Conservation (phyloP, 2,113 vertebrate species). For the Orthochromis malagaraziensis region DNA sequence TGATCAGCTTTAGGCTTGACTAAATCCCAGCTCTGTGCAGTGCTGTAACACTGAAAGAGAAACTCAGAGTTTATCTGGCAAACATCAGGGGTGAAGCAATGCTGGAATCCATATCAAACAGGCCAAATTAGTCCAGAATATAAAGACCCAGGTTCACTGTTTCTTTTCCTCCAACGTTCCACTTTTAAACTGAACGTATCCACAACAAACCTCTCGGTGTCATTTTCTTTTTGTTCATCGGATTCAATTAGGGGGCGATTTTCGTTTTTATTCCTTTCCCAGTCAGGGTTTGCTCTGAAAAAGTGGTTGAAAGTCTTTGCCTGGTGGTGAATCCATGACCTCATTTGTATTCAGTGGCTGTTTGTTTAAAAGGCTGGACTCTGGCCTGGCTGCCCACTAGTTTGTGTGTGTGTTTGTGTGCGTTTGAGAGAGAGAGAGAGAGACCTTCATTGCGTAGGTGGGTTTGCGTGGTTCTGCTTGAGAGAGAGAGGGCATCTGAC, state of each 20-base stretch:
- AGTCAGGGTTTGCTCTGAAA: background rate
- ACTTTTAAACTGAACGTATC: background rate
- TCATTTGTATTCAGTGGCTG: slow-evolving; percentile 58
- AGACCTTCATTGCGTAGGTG: background rate
- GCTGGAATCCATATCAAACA: background rate
- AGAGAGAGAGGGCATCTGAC: background rate
- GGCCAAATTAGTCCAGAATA: background rate
- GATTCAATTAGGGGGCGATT: background rate
- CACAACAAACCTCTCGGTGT: background rate
- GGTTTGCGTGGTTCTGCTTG: background rate
- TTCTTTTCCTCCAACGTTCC: background rate
- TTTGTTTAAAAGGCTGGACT: slow-evolving; percentile 66
- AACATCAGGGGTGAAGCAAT: background rate
- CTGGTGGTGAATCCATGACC: slow-evolving; percentile 47
- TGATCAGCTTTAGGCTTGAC: background rate
- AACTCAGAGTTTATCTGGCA: background rate
- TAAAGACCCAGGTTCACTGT: background rate
- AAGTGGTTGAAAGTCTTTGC: slow-evolving; percentile 17
- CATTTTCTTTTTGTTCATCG: background rate
- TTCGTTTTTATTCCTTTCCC: background rate
- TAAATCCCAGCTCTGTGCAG: slow-evolving; percentile 20
- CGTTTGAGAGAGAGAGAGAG: background rate
- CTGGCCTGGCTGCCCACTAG: slow-evolving; percentile 24
- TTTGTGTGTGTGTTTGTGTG: background rate
- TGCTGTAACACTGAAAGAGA: background rate